phyloP scores from a whole-genome alignment of 92 coral and sea anemone genomes.

The Heteractis magnifica region DNA sequence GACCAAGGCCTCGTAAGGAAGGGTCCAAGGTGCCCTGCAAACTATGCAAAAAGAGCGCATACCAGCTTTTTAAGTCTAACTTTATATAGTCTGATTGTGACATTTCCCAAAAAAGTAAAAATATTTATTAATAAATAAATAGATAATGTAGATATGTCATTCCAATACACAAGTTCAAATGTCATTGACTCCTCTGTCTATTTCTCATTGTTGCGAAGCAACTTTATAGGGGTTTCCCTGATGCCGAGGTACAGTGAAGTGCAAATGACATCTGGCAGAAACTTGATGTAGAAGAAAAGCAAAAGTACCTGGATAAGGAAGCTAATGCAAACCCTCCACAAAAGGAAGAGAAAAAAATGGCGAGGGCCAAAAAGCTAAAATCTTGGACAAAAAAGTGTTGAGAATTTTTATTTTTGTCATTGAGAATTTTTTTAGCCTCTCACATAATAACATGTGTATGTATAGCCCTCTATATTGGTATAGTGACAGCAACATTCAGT shows the following conservation, averaged over 20 bases:
- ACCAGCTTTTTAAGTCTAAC: slow-evolving; percentile 20
- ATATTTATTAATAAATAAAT: background rate
- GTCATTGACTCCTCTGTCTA: background rate
- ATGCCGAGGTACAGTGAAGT: slow-evolving; percentile 15
- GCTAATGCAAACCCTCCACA: background rate
- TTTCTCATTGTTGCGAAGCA: background rate
- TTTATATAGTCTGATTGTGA: slow-evolving; percentile 15
- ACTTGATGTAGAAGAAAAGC: background rate
- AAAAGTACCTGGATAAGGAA: background rate
- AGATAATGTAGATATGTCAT: background rate
- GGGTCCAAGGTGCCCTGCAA: slow-evolving; percentile 11
- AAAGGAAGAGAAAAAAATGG: slow-evolving; percentile 6
- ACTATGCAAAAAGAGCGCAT: slow-evolving; percentile 6
- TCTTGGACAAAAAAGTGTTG: no score
- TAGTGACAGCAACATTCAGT: background rate
- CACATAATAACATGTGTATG: slow-evolving; percentile 1
- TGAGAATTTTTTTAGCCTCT: no score
- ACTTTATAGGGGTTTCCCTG: background rate
- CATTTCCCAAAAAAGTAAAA: background rate
- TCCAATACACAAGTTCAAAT: background rate
- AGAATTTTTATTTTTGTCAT: no score
- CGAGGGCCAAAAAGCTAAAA: slow-evolving; percentile 2
- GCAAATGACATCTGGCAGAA: slow-evolving; percentile 2
- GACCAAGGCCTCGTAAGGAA: no score
- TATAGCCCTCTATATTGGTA: no score